Percentiles rank a stretch among this genome's conserved stretches.
Conservation (phyloP, 2,113 vertebrate genomes). For the Microcebus griseorufus region DNA sequence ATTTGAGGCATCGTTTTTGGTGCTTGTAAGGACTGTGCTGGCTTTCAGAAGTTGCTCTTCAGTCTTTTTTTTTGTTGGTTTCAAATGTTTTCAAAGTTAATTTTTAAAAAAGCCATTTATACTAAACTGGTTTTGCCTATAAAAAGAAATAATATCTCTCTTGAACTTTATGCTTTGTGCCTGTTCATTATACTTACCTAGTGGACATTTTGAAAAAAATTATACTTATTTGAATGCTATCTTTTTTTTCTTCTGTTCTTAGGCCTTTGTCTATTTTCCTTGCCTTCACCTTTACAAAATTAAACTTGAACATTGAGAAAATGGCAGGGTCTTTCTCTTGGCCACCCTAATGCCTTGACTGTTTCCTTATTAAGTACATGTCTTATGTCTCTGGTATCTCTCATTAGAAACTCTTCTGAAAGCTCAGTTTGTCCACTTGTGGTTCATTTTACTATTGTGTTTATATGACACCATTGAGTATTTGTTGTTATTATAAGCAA, state of each 20-base stretch:
- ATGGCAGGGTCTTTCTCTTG: not conserved
- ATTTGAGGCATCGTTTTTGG: not conserved
- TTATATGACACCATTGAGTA: conserved; percentile 5
- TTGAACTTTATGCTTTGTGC: conserved; percentile 13
- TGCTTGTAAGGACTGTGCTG: conserved; percentile 39
- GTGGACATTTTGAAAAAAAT: not conserved
- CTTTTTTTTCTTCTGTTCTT: not conserved
- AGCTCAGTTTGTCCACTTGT: conserved; percentile 51
- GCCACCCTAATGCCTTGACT: not conserved
- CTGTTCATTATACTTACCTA: not conserved
- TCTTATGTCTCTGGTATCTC: not conserved
- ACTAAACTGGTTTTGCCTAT: not conserved
- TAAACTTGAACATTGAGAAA: conserved; percentile 23
- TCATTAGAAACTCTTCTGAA: conserved; percentile 64
- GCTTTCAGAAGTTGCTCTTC: conserved; percentile 73
- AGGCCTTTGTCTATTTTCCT: not conserved
- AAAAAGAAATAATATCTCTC: conserved; percentile 34
- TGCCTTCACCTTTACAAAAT: conserved; percentile 33
- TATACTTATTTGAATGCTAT: not conserved
- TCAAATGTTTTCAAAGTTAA: conserved; percentile 4
- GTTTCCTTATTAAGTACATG: not conserved
- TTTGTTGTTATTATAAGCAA: conserved; percentile 26
- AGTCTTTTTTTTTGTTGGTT: not conserved
- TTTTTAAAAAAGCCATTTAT: not conserved
- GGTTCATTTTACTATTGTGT: conserved; percentile 25